A percentile compares a stretch with the other conserved stretches of the same genome.
Evolutionary conservation across 2,113 vertebrate genomes (phyloP).

Genomic region (Nannospalax galili): DNA sequence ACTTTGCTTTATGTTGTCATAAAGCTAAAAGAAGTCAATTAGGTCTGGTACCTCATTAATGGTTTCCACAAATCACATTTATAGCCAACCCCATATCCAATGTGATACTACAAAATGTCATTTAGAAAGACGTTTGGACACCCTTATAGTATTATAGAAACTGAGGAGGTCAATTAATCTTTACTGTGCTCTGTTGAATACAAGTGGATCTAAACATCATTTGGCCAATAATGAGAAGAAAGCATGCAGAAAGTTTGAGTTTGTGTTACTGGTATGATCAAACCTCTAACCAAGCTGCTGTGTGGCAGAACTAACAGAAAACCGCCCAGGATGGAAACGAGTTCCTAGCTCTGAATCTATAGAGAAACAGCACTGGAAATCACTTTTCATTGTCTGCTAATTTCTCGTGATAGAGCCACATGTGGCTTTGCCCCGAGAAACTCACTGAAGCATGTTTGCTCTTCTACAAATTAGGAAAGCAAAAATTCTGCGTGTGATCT

Average conservation of each 20-base stretch:
- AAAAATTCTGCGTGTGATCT: slow-evolving; percentile 77
- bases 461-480: slow-evolving; percentile 84
- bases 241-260: slow-evolving; percentile 80
- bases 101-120: slow-evolving; percentile 78
- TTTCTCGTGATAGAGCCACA: slow-evolving; percentile 81
- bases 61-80: slow-evolving; percentile 89
- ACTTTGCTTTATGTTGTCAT: slow-evolving; percentile 85
- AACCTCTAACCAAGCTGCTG: slow-evolving; percentile 85
- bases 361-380: slow-evolving; percentile 54
- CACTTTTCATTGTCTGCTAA: slow-evolving; percentile 86
- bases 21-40: slow-evolving; percentile 88
- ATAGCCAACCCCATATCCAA: slow-evolving; percentile 81
- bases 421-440: slow-evolving; percentile 78
- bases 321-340: slow-evolving; percentile 86
- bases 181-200: slow-evolving; percentile 85
- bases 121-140: slow-evolving; percentile 86
- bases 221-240: slow-evolving; percentile 85
- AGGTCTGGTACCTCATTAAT: slow-evolving; percentile 88
- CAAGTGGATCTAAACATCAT: slow-evolving; percentile 84
- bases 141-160: slow-evolving; percentile 81
- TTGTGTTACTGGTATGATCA: slow-evolving; percentile 80
- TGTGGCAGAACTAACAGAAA: slow-evolving; percentile 82
- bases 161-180: slow-evolving; percentile 88
- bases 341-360: slow-evolving; percentile 76
- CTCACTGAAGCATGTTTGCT: slow-evolving; percentile 82